A percentile compares a stretch with the other conserved stretches of the same genome.
These are phyloP conservation scores for Drosophila fungiperda DNA, from an alignment of 2,888 invertebrate species.

Conservation along the genomic window DNA sequence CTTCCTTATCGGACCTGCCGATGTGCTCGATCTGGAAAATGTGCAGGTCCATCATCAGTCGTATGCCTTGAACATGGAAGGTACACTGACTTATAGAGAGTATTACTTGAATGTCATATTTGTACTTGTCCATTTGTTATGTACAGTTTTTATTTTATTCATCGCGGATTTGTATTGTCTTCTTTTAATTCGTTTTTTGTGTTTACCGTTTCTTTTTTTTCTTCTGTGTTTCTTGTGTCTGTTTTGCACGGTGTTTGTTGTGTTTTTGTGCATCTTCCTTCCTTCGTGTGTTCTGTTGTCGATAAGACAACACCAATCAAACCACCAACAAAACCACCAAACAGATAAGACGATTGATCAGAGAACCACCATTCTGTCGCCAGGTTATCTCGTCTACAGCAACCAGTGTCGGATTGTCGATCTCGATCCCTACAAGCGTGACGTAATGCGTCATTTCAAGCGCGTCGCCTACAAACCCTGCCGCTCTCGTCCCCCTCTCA, in stretches of 20 bases:
- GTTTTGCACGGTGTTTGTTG: conserved; percentile 13
- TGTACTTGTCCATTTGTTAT: not conserved
- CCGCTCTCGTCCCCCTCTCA: conserved; percentile 82
- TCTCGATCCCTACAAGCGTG: conserved; percentile 87
- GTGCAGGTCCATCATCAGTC: conserved; percentile 81
- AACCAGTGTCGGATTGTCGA: conserved; percentile 88
- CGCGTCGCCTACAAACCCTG: conserved; percentile 87
- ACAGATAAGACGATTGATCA: conserved; percentile 23
- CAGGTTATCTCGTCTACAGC: conserved; percentile 86
- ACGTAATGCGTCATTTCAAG: conserved; percentile 86
- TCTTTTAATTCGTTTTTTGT: not conserved
- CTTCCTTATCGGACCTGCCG: conserved; percentile 59
- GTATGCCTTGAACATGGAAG: conserved; percentile 83
- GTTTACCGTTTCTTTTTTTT: not conserved
- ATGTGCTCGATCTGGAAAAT: conserved; percentile 63
- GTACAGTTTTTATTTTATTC: not conserved
- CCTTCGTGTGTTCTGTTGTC: conserved; percentile 12
- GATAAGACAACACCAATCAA: not conserved
- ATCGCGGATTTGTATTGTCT: not conserved
- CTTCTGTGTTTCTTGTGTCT: not conserved
- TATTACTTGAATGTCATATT: not conserved
- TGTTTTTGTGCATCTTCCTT: not conserved
- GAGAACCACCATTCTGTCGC: conserved; percentile 49
- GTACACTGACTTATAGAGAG: conserved; percentile 55
- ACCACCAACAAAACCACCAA: not conserved